Conservation (phyloP, 2,888 invertebrate genomes). For the Heteropelma amictum region DNA sequence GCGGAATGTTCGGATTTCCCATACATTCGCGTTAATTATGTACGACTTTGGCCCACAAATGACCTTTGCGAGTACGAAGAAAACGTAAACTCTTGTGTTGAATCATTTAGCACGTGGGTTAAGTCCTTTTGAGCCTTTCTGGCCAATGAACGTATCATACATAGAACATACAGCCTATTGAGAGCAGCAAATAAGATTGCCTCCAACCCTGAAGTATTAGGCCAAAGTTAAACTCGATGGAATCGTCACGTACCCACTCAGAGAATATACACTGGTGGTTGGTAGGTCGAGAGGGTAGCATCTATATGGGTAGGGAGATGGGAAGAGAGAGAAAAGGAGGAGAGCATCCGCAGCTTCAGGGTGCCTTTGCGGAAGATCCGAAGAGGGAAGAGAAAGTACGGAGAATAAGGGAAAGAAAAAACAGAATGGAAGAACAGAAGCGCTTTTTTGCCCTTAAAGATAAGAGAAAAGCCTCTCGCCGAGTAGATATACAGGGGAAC, state of each 20-base stretch:
- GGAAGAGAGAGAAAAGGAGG: slow-evolving; percentile 15
- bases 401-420: slow-evolving; percentile 22
- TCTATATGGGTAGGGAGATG: slow-evolving; percentile 32
- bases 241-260: slow-evolving; percentile 42
- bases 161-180: not conserved
- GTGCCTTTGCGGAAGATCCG: slow-evolving; percentile 7
- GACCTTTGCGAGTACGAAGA: no score
- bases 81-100: not conserved
- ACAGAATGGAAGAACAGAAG: slow-evolving; percentile 30
- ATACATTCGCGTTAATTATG: no score
- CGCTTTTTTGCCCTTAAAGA: slow-evolving; percentile 45
- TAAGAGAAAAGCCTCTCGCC: slow-evolving; percentile 51
- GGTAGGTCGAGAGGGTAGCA: slow-evolving; percentile 6
- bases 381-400: slow-evolving; percentile 6
- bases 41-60: no score
- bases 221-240: slow-evolving; percentile 37
- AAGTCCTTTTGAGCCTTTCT: slow-evolving; percentile 7
- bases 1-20: no score
- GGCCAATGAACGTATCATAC: slow-evolving; percentile 4
- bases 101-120: slow-evolving; percentile 23
- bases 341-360: slow-evolving; percentile 24
- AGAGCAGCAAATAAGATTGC: slow-evolving; percentile 36
- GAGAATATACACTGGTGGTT: slow-evolving; percentile 40
- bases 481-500: slow-evolving; percentile 53
- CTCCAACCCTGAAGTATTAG: not conserved